A percentile compares a stretch with the other conserved stretches of the same genome.
These are phyloP conservation scores for Ischnus inquisitorius DNA, from an alignment of 2,888 invertebrate species.

Conservation along the genomic window DNA sequence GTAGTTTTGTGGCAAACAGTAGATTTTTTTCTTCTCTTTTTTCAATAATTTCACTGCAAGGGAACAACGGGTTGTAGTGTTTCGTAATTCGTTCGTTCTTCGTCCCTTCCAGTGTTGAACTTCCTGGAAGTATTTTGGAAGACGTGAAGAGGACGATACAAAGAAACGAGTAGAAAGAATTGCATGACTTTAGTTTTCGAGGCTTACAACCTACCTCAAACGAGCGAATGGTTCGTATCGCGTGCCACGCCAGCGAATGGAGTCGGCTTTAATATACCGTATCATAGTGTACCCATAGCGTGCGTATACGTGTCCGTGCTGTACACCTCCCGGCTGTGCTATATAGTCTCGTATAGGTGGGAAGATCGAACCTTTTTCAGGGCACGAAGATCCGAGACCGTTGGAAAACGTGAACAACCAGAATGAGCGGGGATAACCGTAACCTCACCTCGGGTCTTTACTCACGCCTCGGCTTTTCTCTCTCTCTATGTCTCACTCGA, in stretches of 20 bases:
- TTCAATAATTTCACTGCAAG: neutral
- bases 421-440: conserved; percentile 51
- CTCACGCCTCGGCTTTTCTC: conserved; percentile 51
- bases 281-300: conserved; percentile 2
- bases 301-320: neutral
- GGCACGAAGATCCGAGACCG: conserved; percentile 60
- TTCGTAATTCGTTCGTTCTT: conserved; percentile 37
- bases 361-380: conserved; percentile 59
- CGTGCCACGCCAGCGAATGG: conserved; percentile 49
- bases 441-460: conserved; percentile 63
- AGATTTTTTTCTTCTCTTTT: too few species aligned
- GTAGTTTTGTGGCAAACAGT: neutral
- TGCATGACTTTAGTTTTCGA: conserved; percentile 27
- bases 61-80: neutral
- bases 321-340: conserved; percentile 16
- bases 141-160: conserved; percentile 27
- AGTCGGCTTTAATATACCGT: conserved; percentile 21
- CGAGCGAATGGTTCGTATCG: conserved; percentile 51
- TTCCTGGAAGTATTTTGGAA: conserved; percentile 52
- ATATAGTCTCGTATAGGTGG: conserved; percentile 46
- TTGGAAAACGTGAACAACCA: conserved; percentile 52
- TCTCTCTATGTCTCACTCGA: too few species aligned
- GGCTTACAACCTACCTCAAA: conserved; percentile 64
- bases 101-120: conserved; percentile 2
- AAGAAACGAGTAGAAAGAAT: conserved; percentile 26